A percentile compares a stretch with the other conserved stretches of the same genome.
phyloP scores from a whole-genome alignment of 2,888 invertebrate genomes.

The Meghimatium bilineatum region DNA sequence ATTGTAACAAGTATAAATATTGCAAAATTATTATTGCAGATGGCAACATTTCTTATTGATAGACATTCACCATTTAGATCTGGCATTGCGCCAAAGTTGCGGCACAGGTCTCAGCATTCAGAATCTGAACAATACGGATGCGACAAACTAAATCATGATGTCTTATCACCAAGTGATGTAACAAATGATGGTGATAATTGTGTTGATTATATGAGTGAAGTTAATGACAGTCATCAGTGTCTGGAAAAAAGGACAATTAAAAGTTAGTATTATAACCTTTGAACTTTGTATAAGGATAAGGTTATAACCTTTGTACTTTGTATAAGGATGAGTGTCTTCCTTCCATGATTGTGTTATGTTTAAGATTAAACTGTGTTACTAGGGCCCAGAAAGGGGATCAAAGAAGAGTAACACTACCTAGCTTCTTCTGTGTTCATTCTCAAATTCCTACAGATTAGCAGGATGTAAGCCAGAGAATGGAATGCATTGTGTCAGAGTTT shows the following conservation, averaged over 20 bases:
- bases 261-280: conserved; percentile 34
- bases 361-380: not conserved
- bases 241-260: not conserved
- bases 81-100: conserved; percentile 42
- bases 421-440: no score
- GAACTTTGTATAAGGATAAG: not conserved
- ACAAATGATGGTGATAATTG: not conserved
- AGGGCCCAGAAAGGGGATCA: no score
- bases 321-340: not conserved
- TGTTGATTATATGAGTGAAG: conserved; percentile 8
- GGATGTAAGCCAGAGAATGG: no score
- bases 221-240: not conserved
- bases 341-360: not conserved
- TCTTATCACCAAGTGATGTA: not conserved
- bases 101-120: conserved; percentile 48
- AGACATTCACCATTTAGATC: conserved; percentile 41
- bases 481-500: no score
- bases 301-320: not conserved
- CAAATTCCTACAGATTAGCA: no score
- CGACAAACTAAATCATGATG: not conserved
- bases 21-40: not conserved
- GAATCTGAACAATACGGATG: conserved; percentile 47
- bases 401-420: no score
- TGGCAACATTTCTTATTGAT: conserved; percentile 39
- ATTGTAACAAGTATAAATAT: no score